Evolutionary conservation across 2,113 vertebrate genomes (phyloP), one percentile per base, ranked within the genome.

Genomic region (Hippocampus guttulatus): DNA sequence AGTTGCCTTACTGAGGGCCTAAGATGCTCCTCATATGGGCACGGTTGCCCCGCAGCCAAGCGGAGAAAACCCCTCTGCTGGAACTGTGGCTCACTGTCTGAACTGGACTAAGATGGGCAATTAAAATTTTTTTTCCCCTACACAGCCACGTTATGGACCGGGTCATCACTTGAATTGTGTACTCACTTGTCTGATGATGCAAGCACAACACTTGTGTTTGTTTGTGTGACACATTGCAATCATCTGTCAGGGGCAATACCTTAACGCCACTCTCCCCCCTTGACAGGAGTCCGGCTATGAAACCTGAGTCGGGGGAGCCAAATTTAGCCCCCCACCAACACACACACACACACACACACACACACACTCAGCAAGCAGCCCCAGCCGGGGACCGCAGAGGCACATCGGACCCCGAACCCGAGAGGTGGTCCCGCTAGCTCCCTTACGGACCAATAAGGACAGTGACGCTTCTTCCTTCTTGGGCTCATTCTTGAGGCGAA

Each of bases 261-360:
- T 80, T 71, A 80, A 73, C 77, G 86, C 78, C 77, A 86, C 78
- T 76, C 85, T 79, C 80, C 87, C 92, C 89, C 91, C 93, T 91
- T 91, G 92, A 91, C 85, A 88, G 75, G 38, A 84, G 90, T 83
- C 92, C 89, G 87, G 90, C 90, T 78, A 87, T 96, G 97, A 94
- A 97, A 98, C 93, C 91, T 93, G 96, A 98, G 94, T 94, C 93
- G 86, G 91, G 41, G n/a, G 90, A 33, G 85, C 95, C 96, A 97
- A 97, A 98, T 95, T 95, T 98, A 98, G 95, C 64, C 89, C 90
- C 89, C 27, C 9, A 25, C 5, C 10, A 3, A 2, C n/a, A 1
- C n/a, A 7, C n/a, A 2, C 9, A 3, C 11, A 15, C 23, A 92
- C 90, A 78, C 92, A 89, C 57, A 92, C 90, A 7, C 52, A 9